A percentile compares a stretch with the other conserved stretches of the same genome.
phyloP scores from a whole-genome alignment of 2,797 vertebrate genomes.

The Channallabes apus region DNA sequence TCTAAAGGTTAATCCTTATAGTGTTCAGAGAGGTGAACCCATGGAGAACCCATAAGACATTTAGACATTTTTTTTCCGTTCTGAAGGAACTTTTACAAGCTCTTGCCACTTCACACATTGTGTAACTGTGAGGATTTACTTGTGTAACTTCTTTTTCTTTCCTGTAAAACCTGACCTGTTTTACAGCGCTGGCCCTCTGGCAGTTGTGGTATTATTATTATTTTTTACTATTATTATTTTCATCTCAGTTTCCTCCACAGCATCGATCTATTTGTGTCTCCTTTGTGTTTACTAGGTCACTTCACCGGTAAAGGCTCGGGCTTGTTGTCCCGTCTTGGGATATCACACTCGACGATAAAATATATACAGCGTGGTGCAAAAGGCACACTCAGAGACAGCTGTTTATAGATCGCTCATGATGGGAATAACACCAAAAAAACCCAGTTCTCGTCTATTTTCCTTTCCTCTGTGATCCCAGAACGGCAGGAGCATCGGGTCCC shows the following conservation, averaged over 20 bases:
- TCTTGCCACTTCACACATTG: neutral
- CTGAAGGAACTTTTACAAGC: neutral
- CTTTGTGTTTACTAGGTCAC: conserved; percentile 25
- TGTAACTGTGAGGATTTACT: neutral
- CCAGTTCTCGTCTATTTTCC: conserved; percentile 1
- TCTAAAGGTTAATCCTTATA: neutral
- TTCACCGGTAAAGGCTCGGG: neutral
- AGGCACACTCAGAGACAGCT: neutral
- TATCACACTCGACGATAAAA: neutral
- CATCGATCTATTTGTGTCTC: conserved; percentile 1
- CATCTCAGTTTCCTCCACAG: neutral
- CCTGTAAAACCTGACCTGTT: neutral
- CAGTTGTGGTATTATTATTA: neutral
- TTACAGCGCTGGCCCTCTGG: neutral
- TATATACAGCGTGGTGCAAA: neutral
- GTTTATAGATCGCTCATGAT: conserved; percentile 30
- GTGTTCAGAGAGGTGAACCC: too few species aligned
- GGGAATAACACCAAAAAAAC: conserved; percentile 2
- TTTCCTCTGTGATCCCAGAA: neutral
- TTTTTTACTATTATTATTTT: neutral
- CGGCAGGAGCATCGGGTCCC: conserved; percentile 4
- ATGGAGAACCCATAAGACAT: too few species aligned
- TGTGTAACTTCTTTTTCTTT: neutral
- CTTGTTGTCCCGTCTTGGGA: conserved; percentile 29
- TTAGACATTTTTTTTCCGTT: neutral